Base-by-base conservation (phyloP, 2,888 invertebrate genomes). In the Coremacera marginata region DNA sequence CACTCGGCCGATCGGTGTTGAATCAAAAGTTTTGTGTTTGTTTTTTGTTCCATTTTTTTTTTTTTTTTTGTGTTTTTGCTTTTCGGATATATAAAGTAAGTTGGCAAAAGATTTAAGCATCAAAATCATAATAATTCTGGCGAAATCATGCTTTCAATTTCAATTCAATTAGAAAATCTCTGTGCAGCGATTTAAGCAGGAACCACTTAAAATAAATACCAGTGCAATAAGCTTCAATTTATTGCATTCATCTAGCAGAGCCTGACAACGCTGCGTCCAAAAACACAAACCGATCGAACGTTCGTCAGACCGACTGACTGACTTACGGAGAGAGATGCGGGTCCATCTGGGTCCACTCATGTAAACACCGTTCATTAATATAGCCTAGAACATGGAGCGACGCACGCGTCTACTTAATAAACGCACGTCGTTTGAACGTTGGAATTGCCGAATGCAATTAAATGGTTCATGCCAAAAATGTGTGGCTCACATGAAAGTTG, bases 391-490 rank as follows among this genome's bases (percentile, higher is more conserved):
- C 72, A 72, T 60, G 73, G 63, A 51, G 57, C 55, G 49, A 27
- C 63, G 44, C 73, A 63, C 73, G 51, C 65, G 63, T 75, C 75
- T 68, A 75, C 75, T 75, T 75, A 75, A 75, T 68, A 70, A 75
- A 70, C 68, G 67, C 49, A 70, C 70, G 55, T n/a, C 57, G 22
- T 44, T 22, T 25, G 49, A 49, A 9, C 27, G 51, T 14, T 34
- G 27, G 37, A 37, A 74, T 55, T 34, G 31, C 60, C 75, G 37
- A 49, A 60, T 75, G 49, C 37, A 31, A 75, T 65, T 63, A 74
- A 74, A 65, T 74, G 65, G 65, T 25, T 44, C 52, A 5, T 5
- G 34, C n/a, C 34, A 4, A 55, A 52, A 55, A 55, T 70, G 16
- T 55, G 55, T 51, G 34, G 44, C 51, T 68, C 51, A n/a, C 68